Conservation (phyloP, 1,140 invertebrate genomes). For the Rhyzopertha dominica region DNA sequence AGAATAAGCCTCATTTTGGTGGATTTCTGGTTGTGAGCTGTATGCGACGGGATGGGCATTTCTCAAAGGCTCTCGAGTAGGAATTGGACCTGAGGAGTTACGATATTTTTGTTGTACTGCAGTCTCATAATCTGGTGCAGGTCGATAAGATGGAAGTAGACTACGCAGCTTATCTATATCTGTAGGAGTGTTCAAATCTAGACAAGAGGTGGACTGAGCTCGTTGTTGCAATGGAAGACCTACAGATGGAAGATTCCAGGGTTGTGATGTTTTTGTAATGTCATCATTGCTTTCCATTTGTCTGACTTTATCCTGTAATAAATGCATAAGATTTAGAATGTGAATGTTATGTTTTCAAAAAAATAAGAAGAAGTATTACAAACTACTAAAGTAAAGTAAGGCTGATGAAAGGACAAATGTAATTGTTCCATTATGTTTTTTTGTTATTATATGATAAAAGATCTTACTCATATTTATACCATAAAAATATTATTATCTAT, state of each 20-base stretch:
- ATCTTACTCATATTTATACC: too few relatives aligned
- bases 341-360: not conserved
- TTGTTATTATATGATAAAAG: too few relatives aligned
- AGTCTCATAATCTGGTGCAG: constrained; percentile 90
- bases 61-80: constrained; percentile 34
- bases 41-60: constrained; percentile 46
- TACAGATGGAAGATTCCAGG: constrained; percentile 26
- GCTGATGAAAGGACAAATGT: too few relatives aligned
- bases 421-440: too few relatives aligned
- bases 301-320: constrained; percentile 22
- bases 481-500: too few relatives aligned
- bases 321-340: not conserved
- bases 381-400: too few relatives aligned
- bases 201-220: constrained; percentile 64
- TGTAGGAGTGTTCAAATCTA: constrained; percentile 57
- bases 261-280: constrained; percentile 32
- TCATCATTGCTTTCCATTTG: constrained; percentile 42
- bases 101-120: constrained; percentile 79
- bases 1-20: constrained; percentile 43
- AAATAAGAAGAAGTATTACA: too few relatives aligned
- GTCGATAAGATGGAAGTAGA: constrained; percentile 81
- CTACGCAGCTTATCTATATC: constrained; percentile 56
- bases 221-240: constrained; percentile 45
- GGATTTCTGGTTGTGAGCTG: constrained; percentile 62
- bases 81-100: constrained; percentile 45